phyloP scores from a whole-genome alignment of 1,140 invertebrate genomes.

The Pseudomyrmex flavicornis region DNA sequence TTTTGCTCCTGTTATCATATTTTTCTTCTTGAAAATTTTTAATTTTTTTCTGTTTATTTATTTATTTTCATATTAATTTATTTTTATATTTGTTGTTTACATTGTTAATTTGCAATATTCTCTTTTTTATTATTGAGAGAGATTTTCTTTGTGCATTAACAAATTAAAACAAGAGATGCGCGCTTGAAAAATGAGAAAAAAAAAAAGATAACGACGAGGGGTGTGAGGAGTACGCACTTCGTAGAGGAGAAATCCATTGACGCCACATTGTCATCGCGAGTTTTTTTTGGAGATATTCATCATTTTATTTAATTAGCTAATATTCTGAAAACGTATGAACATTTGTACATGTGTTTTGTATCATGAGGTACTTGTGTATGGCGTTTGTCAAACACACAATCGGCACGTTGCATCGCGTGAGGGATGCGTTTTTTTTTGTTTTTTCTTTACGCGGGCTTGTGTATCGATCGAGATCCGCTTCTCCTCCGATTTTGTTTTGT shows the following conservation, averaged over 20 bases:
- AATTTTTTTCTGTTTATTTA: too few relatives aligned
- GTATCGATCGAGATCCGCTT: conserved; percentile 60
- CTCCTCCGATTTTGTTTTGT: neutral
- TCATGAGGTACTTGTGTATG: conserved; percentile 85
- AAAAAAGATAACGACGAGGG: too few relatives aligned
- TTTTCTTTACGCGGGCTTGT: conserved; percentile 50
- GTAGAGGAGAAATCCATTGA: neutral
- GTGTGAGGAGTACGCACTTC: neutral
- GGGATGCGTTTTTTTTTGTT: conserved; percentile 25
- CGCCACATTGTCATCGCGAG: neutral
- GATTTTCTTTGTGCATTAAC: too few relatives aligned
- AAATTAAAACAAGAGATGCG: conserved; percentile 14
- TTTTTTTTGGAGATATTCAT: conserved; percentile 74
- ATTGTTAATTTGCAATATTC: too few relatives aligned
- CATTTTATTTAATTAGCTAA: conserved; percentile 82
- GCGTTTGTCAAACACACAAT: conserved; percentile 82
- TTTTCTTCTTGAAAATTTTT: too few relatives aligned
- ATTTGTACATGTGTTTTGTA: conserved; percentile 85
- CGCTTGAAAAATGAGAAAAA: neutral
- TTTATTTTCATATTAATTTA: too few relatives aligned
- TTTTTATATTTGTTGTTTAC: too few relatives aligned
- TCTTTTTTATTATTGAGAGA: too few relatives aligned
- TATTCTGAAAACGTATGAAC: conserved; percentile 84
- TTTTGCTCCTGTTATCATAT: too few relatives aligned
- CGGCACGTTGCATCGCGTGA: conserved; percentile 61